A percentile compares a stretch with the other conserved stretches of the same genome.
Conservation (phyloP, 2,113 vertebrate genomes). For the Chauna torquata region DNA sequence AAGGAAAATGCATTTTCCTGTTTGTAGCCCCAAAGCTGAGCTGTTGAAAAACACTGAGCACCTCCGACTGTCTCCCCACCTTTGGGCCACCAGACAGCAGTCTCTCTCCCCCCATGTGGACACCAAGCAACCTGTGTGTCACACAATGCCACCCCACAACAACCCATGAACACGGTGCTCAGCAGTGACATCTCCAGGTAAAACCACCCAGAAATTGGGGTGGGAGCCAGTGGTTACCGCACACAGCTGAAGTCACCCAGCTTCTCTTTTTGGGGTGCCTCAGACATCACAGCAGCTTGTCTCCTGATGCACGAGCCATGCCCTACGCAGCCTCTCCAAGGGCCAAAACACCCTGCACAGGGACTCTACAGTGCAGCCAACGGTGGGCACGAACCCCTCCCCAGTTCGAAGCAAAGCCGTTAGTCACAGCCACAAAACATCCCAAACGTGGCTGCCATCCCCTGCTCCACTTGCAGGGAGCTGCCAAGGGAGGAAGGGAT, state of each 20-base stretch:
- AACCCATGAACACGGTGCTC: not conserved
- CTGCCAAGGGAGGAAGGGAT: not conserved
- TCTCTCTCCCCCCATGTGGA: not conserved
- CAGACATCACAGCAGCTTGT: not conserved
- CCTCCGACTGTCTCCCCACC: accelerated
- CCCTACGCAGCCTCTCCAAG: accelerated
- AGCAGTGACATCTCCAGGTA: not conserved
- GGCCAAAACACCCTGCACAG: not conserved
- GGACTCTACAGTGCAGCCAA: not conserved
- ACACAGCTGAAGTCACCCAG: not conserved
- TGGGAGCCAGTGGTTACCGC: not conserved
- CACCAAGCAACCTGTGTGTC: not conserved
- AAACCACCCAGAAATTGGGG: not conserved
- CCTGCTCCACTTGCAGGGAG: not conserved
- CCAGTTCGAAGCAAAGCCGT: not conserved
- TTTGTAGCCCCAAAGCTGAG: not conserved
- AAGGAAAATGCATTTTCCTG: not conserved
- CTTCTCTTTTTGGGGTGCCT: not conserved
- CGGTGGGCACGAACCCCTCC: accelerated
- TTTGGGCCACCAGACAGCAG: accelerated
- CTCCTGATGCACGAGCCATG: not conserved
- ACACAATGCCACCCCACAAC: not conserved
- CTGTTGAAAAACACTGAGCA: not conserved
- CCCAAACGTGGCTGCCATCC: not conserved
- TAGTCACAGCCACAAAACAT: not conserved